phyloP scores from a whole-genome alignment of 2,888 invertebrate species.

The Kuschelorhynchus macadamiae region DNA sequence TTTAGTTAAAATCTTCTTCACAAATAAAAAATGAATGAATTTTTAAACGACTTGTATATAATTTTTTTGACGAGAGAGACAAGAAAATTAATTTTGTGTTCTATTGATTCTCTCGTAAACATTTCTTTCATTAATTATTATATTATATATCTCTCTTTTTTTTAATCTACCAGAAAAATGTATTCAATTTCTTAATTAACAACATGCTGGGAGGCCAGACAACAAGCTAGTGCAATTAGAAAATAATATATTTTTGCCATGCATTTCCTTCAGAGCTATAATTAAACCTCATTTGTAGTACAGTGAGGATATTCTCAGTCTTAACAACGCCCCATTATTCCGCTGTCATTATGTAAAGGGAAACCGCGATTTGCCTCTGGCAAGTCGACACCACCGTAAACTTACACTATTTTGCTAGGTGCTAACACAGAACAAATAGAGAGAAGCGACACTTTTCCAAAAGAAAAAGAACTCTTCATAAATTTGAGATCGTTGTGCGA shows the following conservation, averaged over 20 bases:
- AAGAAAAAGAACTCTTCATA: too few species aligned
- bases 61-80: too few species aligned
- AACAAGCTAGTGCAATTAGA: conserved; percentile 1
- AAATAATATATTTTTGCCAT: conserved; percentile 4
- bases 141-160: too few species aligned
- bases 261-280: conserved; percentile 11
- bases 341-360: conserved; percentile 22
- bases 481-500: too few species aligned
- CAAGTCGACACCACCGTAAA: conserved; percentile 16
- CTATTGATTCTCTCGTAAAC: background rate
- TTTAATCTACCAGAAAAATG: background rate
- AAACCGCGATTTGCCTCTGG: conserved; percentile 31
- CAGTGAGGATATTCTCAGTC: conserved; percentile 1
- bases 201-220: background rate
- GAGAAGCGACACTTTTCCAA: too few species aligned
- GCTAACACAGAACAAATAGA: too few species aligned
- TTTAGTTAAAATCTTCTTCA: too few species aligned
- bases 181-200: background rate
- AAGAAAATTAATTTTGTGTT: too few species aligned
- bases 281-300: conserved; percentile 18
- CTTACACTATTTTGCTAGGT: background rate
- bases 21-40: too few species aligned
- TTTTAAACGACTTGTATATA: too few species aligned
- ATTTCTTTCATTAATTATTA: background rate
- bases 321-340: conserved; percentile 27